Conservation (phyloP, 2,113 vertebrate species). For the Pomatostomus ruficeps region DNA sequence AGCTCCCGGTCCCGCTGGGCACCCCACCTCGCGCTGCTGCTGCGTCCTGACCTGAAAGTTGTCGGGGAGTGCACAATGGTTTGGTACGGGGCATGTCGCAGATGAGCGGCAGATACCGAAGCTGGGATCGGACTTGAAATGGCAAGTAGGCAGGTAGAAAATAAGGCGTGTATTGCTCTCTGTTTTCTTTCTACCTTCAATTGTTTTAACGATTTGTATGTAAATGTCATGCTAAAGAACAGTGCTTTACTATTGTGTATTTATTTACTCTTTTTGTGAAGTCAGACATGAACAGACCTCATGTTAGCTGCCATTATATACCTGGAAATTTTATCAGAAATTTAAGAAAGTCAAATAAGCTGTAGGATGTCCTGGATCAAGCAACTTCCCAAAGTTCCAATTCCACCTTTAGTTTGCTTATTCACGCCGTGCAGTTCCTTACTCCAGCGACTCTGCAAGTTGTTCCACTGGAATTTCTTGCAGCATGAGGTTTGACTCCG, state of each 20-base stretch:
- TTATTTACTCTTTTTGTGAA: not conserved
- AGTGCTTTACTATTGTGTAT: not conserved
- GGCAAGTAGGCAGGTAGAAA: not conserved
- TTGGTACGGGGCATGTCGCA: not conserved
- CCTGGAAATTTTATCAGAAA: not conserved
- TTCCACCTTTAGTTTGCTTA: not conserved
- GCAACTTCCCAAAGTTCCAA: not conserved
- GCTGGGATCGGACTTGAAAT: not conserved
- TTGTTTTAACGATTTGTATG: not conserved
- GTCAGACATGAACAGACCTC: not conserved
- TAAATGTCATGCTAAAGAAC: not conserved
- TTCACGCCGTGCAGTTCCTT: not conserved
- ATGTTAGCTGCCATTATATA: not conserved
- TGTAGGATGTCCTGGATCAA: not conserved
- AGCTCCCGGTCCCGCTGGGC: not conserved
- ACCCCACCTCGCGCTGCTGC: not conserved
- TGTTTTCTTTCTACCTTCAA: not conserved
- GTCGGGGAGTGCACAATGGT: accelerated
- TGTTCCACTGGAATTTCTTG: conserved; percentile 21
- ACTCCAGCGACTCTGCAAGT: not conserved
- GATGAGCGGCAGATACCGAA: accelerated
- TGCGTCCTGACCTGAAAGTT: accelerated
- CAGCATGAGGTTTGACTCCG: not conserved
- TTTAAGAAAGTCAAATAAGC: not conserved
- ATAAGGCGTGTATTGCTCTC: not conserved